Conservation (phyloP, 2,797 vertebrate genomes). For the Eulemur coronatus region DNA sequence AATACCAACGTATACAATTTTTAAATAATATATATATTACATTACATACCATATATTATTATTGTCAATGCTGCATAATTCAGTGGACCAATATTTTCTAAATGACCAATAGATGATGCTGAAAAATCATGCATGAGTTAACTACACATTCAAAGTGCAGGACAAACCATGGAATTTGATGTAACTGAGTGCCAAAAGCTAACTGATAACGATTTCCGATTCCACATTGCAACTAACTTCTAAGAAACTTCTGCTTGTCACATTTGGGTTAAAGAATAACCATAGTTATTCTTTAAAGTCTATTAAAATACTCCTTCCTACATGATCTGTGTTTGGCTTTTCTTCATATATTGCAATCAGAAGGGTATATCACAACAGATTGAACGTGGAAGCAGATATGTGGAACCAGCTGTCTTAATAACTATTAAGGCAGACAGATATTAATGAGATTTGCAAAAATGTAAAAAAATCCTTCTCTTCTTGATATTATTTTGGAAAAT, state of each 20-base stretch:
- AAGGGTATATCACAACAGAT: background rate
- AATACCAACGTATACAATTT: background rate
- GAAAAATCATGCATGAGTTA: background rate
- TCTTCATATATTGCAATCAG: background rate
- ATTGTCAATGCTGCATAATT: background rate
- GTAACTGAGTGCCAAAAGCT: background rate
- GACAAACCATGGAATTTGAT: background rate
- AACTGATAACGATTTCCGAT: background rate
- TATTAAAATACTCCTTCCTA: background rate
- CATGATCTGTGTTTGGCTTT: background rate
- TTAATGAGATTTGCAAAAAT: background rate
- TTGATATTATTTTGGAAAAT: background rate
- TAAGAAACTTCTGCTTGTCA: conserved; percentile 23
- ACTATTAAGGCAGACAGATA: background rate
- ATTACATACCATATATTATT: background rate
- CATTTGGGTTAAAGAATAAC: conserved; percentile 9
- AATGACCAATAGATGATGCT: background rate
- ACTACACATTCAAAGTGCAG: background rate
- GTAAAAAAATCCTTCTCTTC: background rate
- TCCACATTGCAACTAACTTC: background rate
- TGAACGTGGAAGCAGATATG: background rate
- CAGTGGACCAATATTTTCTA: background rate
- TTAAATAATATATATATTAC: background rate
- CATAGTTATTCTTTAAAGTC: background rate
- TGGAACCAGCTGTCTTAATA: conserved; percentile 2